These are phyloP conservation scores for Siphamia tubifer DNA, from an alignment of 2,113 vertebrate species.

Conservation along the genomic window DNA sequence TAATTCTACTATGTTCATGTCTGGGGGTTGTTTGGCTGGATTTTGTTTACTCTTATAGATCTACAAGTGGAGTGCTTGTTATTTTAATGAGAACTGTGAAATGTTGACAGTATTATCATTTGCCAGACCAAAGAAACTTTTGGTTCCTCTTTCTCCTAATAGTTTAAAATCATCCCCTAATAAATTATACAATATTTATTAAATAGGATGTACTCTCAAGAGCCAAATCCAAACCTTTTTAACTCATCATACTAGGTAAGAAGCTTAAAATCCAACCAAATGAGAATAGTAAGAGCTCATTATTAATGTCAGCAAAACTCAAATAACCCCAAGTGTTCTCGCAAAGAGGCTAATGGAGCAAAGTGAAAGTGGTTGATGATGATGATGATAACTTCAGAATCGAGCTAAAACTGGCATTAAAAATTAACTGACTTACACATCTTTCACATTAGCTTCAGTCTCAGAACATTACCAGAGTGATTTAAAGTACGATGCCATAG, in stretches of 20 bases:
- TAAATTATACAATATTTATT: not conserved
- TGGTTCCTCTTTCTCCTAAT: not conserved
- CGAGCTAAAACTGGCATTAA: constrained; percentile 67
- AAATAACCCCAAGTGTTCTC: constrained; percentile 57
- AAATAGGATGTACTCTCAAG: not conserved
- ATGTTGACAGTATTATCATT: not conserved
- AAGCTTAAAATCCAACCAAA: not conserved
- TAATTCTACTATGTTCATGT: too few species aligned
- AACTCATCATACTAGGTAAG: not conserved
- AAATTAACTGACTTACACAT: constrained; percentile 68
- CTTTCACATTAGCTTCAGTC: constrained; percentile 68
- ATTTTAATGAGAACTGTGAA: not conserved
- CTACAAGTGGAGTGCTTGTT: not conserved
- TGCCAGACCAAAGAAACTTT: not conserved
- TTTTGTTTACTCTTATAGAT: too few species aligned
- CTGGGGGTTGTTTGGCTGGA: not conserved
- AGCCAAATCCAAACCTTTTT: not conserved
- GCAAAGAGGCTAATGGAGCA: constrained; percentile 65
- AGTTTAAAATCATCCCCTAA: not conserved
- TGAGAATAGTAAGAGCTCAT: constrained; percentile 21
- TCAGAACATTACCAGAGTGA: constrained; percentile 65
- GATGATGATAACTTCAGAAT: constrained; percentile 64
- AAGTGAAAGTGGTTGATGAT: constrained; percentile 64
- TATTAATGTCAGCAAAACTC: constrained; percentile 54
- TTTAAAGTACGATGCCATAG: constrained; percentile 48